These are phyloP conservation scores for western clawed frog (Xenopus tropicalis) DNA, from an alignment of 2,113 vertebrate species.

Conservation along the genomic window DNA sequence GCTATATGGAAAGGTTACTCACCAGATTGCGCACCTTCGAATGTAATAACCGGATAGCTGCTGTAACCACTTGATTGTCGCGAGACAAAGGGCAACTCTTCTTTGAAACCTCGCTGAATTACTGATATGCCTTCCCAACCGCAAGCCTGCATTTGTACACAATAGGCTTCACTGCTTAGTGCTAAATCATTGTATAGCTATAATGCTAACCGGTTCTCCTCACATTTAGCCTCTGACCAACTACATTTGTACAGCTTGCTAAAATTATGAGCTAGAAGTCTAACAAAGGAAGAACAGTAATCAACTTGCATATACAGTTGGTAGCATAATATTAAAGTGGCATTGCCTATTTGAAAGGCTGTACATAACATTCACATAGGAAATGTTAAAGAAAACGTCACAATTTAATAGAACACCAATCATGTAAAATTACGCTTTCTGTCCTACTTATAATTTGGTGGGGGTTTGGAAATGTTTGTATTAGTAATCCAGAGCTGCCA, in stretches of 20 bases:
- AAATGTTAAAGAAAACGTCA: no score
- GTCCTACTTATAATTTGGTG: no score
- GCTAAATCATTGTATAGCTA: constrained; percentile 15
- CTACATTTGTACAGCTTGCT: constrained; percentile 16
- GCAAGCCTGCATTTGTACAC: constrained; percentile 9
- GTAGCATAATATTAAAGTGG: no score
- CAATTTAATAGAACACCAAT: no score
- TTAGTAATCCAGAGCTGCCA: no score
- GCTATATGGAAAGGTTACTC: neutral
- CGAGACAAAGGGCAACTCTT: constrained; percentile 9
- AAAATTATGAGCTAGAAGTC: constrained; percentile 7
- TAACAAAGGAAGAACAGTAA: neutral
- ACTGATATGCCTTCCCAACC: neutral
- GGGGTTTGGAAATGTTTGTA: no score
- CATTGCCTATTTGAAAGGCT: no score
- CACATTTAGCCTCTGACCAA: constrained; percentile 26
- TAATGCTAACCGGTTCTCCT: constrained; percentile 8
- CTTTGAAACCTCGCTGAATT: constrained; percentile 21
- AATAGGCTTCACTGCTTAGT: constrained; percentile 12
- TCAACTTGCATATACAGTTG: no score
- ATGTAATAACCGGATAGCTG: neutral
- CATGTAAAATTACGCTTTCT: no score
- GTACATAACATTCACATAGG: no score
- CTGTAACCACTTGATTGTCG: constrained; percentile 17
- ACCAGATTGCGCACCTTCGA: constrained; percentile 11